A percentile compares a stretch with the other conserved stretches of the same genome.
These are phyloP conservation scores for Dreissena polymorpha DNA, from an alignment of 1,140 invertebrate genomes.

Conservation along the genomic window DNA sequence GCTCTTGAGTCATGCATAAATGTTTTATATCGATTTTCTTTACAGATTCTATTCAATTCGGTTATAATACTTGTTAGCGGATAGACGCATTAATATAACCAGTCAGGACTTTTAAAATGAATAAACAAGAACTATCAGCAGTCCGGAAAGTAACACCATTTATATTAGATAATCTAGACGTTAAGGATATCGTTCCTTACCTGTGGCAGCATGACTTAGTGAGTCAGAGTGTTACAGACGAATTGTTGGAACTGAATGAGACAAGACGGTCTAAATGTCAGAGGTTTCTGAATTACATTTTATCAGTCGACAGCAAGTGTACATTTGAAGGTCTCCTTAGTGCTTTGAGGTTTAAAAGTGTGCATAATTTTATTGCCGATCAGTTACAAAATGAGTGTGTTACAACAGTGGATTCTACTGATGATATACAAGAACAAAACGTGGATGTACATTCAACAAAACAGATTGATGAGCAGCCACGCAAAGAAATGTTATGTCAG, in stretches of 20 bases:
- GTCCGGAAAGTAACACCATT: background rate
- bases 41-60: too few relatives aligned
- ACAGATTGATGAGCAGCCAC: background rate
- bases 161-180: background rate
- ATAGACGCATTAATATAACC: too few relatives aligned
- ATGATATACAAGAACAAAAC: conserved; percentile 1
- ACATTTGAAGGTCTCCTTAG: conserved; percentile 18
- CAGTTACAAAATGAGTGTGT: background rate
- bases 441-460: background rate
- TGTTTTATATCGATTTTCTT: too few relatives aligned
- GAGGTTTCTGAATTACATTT: conserved; percentile 9
- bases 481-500: conserved; percentile 15
- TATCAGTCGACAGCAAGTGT: conserved; percentile 13
- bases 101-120: conserved; percentile 10
- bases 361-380: conserved; percentile 8
- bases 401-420: background rate
- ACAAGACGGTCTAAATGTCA: conserved; percentile 8
- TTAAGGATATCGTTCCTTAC: background rate
- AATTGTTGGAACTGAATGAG: conserved; percentile 14
- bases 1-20: too few relatives aligned
- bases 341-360: conserved; percentile 12
- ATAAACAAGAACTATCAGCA: background rate
- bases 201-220: conserved; percentile 12
- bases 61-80: too few relatives aligned
- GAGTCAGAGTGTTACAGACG: background rate